A percentile compares a stretch with the other conserved stretches of the same genome.
These are phyloP conservation scores for Pseudomyrmex gracilis DNA, from an alignment of 1,140 invertebrate genomes.

Conservation along the genomic window DNA sequence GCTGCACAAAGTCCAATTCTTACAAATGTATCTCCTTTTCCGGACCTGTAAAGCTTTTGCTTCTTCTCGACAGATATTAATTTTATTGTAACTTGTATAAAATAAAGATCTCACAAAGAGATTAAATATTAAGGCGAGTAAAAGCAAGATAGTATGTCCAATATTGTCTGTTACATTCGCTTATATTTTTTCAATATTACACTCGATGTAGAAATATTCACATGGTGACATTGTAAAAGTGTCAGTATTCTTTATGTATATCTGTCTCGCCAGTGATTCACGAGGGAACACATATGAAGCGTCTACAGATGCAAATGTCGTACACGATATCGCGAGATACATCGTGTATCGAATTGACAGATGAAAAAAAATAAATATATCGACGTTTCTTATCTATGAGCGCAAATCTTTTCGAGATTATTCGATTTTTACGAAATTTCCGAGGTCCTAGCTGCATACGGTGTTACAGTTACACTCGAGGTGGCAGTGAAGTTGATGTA, in stretches of 20 bases:
- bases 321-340: background rate
- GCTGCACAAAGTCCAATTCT: background rate
- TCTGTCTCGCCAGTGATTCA: no score
- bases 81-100: no score
- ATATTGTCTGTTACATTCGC: background rate
- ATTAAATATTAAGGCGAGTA: no score
- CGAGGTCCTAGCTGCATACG: background rate
- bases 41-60: no score
- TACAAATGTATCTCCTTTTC: background rate
- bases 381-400: background rate
- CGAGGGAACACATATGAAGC: background rate
- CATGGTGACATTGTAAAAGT: background rate
- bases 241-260: background rate
- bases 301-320: background rate
- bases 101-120: no score
- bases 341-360: background rate
- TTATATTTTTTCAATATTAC: background rate
- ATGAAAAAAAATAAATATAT: background rate
- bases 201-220: no score
- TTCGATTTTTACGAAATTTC: conserved; percentile 32
- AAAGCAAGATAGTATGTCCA: no score
- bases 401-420: conserved; percentile 25
- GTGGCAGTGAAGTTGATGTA: conserved; percentile 36
- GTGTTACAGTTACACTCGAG: background rate
- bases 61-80: no score